Conservation (phyloP, 1,140 invertebrate genomes). For the Tetramorium alpestre region DNA sequence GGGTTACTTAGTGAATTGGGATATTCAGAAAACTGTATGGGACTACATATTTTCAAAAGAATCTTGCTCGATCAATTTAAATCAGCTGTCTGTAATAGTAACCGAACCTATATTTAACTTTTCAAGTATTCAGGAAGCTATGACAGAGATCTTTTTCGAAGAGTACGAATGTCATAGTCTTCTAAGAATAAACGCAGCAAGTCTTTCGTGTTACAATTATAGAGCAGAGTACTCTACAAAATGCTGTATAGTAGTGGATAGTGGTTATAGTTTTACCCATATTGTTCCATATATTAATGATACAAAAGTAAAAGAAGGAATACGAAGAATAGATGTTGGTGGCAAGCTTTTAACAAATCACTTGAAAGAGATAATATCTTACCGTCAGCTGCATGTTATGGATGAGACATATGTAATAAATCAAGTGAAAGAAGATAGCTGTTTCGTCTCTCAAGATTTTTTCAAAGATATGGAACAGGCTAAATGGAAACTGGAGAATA, state of each 20-base stretch:
- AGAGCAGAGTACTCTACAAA: slow-evolving; percentile 87
- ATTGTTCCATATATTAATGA: slow-evolving; percentile 98
- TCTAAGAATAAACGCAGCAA: slow-evolving; percentile 92
- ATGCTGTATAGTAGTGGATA: slow-evolving; percentile 95
- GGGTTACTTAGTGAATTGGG: slow-evolving; percentile 98
- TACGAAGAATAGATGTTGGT: slow-evolving; percentile 96
- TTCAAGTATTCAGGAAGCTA: slow-evolving; percentile 89
- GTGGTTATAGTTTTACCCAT: slow-evolving; percentile 98
- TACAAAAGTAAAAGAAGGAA: slow-evolving; percentile 91
- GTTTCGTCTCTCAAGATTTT: slow-evolving; percentile 96
- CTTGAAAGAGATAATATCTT: slow-evolving; percentile 98
- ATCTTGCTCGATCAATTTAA: not conserved
- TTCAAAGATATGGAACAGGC: slow-evolving; percentile 93
- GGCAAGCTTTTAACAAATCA: slow-evolving; percentile 99
- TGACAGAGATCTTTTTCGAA: slow-evolving; percentile 98
- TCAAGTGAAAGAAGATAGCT: slow-evolving; percentile 99
- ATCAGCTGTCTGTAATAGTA: slow-evolving; percentile 3
- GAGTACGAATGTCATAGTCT: slow-evolving; percentile 97
- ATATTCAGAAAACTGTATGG: slow-evolving; percentile 98
- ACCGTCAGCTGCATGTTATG: slow-evolving; percentile 98
- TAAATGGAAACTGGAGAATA: slow-evolving; percentile 87
- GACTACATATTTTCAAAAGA: slow-evolving; percentile 96
- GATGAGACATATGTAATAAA: slow-evolving; percentile 99
- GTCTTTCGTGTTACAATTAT: slow-evolving; percentile 90
- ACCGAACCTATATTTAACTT: slow-evolving; percentile 19